Conservation (phyloP, 2,888 invertebrate genomes). For the Uloborus plumipes region DNA sequence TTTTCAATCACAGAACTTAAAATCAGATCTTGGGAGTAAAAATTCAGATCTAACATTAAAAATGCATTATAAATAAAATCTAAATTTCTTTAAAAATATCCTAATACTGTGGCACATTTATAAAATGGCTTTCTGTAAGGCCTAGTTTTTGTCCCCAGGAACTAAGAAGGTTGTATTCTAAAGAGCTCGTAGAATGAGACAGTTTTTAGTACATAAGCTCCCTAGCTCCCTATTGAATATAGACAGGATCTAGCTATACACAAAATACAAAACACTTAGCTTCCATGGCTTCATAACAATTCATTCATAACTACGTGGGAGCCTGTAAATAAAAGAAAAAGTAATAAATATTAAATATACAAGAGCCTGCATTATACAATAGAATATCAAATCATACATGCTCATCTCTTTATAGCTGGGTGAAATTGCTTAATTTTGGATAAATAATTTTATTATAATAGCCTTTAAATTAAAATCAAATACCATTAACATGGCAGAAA, state of each 20-base stretch:
- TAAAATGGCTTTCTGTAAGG: not conserved
- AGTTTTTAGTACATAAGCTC: not conserved
- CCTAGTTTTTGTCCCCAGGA: constrained; percentile 10
- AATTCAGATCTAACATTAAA: no score
- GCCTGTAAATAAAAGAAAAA: constrained; percentile 2
- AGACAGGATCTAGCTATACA: not conserved
- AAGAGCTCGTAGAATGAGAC: constrained; percentile 8
- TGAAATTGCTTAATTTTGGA: not conserved
- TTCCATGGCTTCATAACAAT: no score
- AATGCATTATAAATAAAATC: no score
- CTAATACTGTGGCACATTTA: constrained; percentile 12
- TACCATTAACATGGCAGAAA: no score
- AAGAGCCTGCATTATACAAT: not conserved
- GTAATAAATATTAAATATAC: not conserved
- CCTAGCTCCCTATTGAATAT: not conserved
- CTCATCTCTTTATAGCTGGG: not conserved
- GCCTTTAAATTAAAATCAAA: not conserved
- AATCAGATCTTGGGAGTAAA: no score
- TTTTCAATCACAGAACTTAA: no score
- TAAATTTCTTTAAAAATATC: not conserved
- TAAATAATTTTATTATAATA: not conserved
- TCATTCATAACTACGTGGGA: not conserved
- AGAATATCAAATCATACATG: not conserved
- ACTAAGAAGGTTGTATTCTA: constrained; percentile 4
- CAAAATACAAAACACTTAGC: not conserved